Conservation (phyloP, 2,113 vertebrate species). For the Athene noctua region DNA sequence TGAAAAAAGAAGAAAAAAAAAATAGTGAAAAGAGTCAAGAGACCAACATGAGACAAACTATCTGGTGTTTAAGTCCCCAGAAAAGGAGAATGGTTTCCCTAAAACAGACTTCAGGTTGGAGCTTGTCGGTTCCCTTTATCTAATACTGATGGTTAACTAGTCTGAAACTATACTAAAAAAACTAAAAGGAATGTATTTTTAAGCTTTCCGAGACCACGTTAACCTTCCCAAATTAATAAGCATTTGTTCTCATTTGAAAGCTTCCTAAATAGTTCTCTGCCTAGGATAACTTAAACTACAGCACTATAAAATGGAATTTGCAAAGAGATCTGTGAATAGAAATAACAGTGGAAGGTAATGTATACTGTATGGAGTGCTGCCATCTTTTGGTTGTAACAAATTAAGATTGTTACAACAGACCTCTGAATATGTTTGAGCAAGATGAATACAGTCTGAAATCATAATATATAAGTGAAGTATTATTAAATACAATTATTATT, state of each 20-base stretch:
- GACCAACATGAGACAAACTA: background rate
- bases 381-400: conserved; percentile 59
- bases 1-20: background rate
- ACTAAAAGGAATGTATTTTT: background rate
- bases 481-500: background rate
- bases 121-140: background rate
- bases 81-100: background rate
- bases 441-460: background rate
- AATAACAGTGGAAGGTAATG: background rate
- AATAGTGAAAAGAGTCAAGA: background rate
- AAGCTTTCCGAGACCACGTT: background rate
- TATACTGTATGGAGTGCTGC: conserved; percentile 41
- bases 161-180: background rate
- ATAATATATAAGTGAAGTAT: background rate
- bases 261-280: background rate
- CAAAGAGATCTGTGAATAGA: background rate
- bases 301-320: background rate
- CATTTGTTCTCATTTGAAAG: background rate
- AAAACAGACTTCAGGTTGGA: background rate
- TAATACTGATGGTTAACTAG: background rate
- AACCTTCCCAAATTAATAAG: background rate
- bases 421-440: background rate
- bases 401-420: conserved; percentile 8
- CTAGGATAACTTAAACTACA: background rate
- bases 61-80: background rate